A percentile compares a stretch with the other conserved stretches of the same genome.
phyloP scores from a whole-genome alignment of 2,888 invertebrate genomes.

The Pristionchus fissidentatus region DNA sequence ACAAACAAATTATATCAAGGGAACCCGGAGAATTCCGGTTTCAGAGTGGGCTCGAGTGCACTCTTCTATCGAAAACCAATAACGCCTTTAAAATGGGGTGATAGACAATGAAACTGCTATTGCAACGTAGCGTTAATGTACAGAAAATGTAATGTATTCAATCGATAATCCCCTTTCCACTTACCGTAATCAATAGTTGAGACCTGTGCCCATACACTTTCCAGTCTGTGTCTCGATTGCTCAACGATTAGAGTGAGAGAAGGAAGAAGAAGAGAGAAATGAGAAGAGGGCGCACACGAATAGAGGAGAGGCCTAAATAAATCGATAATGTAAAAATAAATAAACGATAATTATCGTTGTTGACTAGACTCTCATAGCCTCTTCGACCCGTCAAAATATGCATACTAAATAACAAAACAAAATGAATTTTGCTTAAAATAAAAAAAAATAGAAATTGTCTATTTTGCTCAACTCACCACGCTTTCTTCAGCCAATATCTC shows the following conservation, averaged over 20 bases:
- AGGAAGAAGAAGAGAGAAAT: background rate
- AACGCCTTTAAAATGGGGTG: too few species aligned
- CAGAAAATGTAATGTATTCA: too few species aligned
- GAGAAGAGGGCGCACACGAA: background rate
- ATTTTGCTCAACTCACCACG: conserved; percentile 23
- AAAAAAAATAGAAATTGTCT: background rate
- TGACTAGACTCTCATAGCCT: background rate
- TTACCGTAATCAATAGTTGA: conserved; percentile 49
- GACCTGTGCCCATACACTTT: conserved; percentile 35
- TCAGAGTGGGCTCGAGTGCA: background rate
- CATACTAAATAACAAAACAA: background rate
- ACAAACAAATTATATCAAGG: background rate
- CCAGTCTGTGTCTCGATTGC: background rate
- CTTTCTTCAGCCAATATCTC: conserved; percentile 49
- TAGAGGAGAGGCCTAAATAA: background rate
- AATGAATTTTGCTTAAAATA: background rate
- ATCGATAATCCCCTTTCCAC: too few species aligned
- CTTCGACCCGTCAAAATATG: background rate
- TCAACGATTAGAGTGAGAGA: background rate
- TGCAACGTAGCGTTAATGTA: too few species aligned
- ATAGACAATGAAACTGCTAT: too few species aligned
- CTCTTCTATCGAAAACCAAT: background rate
- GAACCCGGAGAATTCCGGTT: too few species aligned
- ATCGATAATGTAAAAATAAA: background rate
- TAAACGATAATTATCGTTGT: background rate